Percentiles rank a stretch among this genome's conserved stretches.
phyloP scores from a whole-genome alignment of 2,888 invertebrate species.

The Limenitis camilla region DNA sequence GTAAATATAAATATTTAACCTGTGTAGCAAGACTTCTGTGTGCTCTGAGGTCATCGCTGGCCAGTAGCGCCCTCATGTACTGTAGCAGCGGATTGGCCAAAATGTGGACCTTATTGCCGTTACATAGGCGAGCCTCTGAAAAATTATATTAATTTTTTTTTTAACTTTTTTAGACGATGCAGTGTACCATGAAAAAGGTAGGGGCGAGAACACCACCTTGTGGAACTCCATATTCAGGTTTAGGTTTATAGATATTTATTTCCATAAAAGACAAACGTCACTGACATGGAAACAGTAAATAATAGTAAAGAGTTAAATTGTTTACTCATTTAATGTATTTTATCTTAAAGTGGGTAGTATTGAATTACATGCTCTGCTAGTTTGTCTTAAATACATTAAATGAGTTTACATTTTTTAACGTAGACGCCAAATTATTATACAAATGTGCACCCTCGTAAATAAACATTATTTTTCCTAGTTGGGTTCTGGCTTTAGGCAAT shows the following conservation, averaged over 20 bases:
- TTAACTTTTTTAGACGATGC: neutral
- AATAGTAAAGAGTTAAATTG: no score
- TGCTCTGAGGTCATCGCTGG: constrained; percentile 54
- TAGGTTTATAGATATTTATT: no score
- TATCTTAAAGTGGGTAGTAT: neutral
- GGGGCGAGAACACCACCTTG: no score
- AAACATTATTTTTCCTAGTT: neutral
- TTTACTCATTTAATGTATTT: neutral
- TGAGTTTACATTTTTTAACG: neutral
- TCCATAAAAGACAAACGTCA: no score
- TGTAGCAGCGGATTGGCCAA: constrained; percentile 55
- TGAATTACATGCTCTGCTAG: neutral
- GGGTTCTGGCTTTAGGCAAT: neutral
- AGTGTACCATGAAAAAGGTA: no score
- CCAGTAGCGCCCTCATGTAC: constrained; percentile 54
- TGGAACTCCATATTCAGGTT: no score
- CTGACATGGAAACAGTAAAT: no score
- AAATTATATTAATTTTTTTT: neutral
- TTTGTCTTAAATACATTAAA: no score
- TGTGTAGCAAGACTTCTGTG: constrained; percentile 65
- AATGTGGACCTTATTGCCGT: constrained; percentile 64
- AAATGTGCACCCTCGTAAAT: neutral
- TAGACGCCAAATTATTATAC: neutral
- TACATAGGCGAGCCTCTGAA: constrained; percentile 63
- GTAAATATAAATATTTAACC: constrained; percentile 32